phyloP scores from a whole-genome alignment of 2,113 vertebrate species.

The Motacilla alba region DNA sequence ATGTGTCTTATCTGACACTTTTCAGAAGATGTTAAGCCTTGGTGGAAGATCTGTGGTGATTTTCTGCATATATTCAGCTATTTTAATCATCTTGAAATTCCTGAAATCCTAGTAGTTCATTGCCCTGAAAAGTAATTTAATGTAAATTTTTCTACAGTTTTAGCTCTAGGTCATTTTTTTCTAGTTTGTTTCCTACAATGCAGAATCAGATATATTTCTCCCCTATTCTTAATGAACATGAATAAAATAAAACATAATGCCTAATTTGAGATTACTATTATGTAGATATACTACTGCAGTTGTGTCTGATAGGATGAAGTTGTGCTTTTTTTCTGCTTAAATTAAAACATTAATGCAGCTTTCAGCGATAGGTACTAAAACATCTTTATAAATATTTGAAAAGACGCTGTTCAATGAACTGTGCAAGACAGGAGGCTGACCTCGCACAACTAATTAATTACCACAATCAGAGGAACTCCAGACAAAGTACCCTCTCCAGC shows the following conservation, averaged over 20 bases:
- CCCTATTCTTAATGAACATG: background rate
- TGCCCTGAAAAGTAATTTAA: background rate
- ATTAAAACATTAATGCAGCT: constrained; percentile 46
- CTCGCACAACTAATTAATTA: constrained; percentile 71
- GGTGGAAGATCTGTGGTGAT: background rate
- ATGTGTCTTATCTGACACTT: background rate
- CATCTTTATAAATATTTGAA: constrained; percentile 72
- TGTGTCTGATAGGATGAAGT: background rate
- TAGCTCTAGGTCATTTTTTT: background rate
- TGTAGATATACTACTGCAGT: background rate
- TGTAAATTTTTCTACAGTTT: background rate
- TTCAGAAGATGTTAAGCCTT: background rate
- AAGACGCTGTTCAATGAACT: constrained; percentile 52
- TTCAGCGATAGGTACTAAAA: constrained; percentile 27
- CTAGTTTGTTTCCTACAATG: background rate
- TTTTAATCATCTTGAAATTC: background rate
- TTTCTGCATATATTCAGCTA: background rate
- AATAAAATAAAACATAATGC: background rate
- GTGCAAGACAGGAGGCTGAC: constrained; percentile 63
- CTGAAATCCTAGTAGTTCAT: background rate
- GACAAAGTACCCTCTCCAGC: constrained; percentile 60
- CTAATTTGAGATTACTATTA: background rate
- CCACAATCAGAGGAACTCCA: constrained; percentile 69
- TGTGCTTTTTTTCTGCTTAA: constrained; percentile 2
- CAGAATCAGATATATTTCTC: background rate